These are phyloP conservation scores for Lycia hirtaria DNA, from an alignment of 2,888 invertebrate genomes.

Conservation along the genomic window DNA sequence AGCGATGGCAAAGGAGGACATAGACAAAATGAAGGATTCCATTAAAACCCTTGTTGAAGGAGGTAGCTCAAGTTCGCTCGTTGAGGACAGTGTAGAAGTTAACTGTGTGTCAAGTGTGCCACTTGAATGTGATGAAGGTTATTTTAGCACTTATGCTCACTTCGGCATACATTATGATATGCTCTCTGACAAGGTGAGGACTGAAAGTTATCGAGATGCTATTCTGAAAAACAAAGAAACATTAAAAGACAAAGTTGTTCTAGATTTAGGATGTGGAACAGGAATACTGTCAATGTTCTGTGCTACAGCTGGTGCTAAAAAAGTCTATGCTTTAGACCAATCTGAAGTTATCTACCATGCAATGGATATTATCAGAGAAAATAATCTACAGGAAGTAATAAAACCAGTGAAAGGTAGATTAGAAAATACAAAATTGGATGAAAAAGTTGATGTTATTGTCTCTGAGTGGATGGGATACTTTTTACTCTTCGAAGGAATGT, in stretches of 20 bases:
- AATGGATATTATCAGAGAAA: constrained; percentile 96
- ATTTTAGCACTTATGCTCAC: constrained; percentile 94
- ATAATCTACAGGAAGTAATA: constrained; percentile 89
- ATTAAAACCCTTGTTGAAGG: constrained; percentile 84
- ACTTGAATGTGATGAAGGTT: constrained; percentile 89
- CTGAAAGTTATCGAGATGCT: constrained; percentile 94
- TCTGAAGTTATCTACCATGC: constrained; percentile 98
- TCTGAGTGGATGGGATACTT: constrained; percentile 99
- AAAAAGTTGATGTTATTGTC: constrained; percentile 95
- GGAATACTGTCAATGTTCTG: constrained; percentile 99
- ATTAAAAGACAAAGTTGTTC: constrained; percentile 91
- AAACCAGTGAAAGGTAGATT: constrained; percentile 93
- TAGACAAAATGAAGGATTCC: constrained; percentile 85
- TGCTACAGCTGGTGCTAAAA: constrained; percentile 95
- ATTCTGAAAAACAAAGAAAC: constrained; percentile 89
- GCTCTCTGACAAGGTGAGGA: constrained; percentile 95
- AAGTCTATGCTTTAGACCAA: constrained; percentile 97
- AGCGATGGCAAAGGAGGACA: constrained; percentile 86
- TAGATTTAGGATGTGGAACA: constrained; percentile 99
- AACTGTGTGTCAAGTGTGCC: constrained; percentile 80
- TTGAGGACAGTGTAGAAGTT: constrained; percentile 46
- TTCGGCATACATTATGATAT: constrained; percentile 97
- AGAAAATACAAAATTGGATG: constrained; percentile 92
- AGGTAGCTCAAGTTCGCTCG: constrained; percentile 46
- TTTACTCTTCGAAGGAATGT: constrained; percentile 97